Base-by-base conservation (phyloP, 2,797 vertebrate genomes). In the Sebastes steindachneri region DNA sequence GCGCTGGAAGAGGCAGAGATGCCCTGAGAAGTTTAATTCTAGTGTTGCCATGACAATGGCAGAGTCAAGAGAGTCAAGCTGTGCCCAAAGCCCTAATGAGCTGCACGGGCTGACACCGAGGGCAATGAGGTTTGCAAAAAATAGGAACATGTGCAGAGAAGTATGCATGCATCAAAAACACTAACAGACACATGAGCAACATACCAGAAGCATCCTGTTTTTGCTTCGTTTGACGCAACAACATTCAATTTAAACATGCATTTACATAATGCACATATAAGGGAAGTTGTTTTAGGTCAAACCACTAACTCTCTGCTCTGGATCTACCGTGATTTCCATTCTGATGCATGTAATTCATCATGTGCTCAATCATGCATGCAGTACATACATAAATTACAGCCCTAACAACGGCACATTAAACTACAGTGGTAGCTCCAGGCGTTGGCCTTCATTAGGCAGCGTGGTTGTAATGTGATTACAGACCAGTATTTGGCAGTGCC, bases 51-150 rank as follows among this genome's bases (percentile, higher is more conserved):
- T 90, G 88, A 83, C 86, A 21, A 93, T 86, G 59, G 48, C 62
- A 60, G 79, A 88, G 81, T 80, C 79, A 74, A 86, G 85, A 45
- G 82, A 86, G 85, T 84, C 82, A 81, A 88, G 83, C 84, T 87
- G 75, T 79, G 87, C 83, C 87, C 79, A 86, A 69, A 89, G 81
- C 71, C 82, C 70, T 92, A 92, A 93, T 89, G 81, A 92, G 91
- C 84, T 64, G 81, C 77, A 84, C 65, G 77, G 84, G 73, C 80
- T 82, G 84, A 82, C 82, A 77, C 37, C 23, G 74, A 90, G 81
- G 82, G 78, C 89, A 86, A 86, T 58, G 66, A 81, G 54, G 82
- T 67, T 57, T 54, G 66, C 15, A 75, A 73, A 41, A 79, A 83
- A 80, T n/a, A 69, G 51, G 15, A 73, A 23, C 29, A 66, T 53